Conservation (phyloP, 2,888 invertebrate genomes). For the Tetragonisca angustula region DNA sequence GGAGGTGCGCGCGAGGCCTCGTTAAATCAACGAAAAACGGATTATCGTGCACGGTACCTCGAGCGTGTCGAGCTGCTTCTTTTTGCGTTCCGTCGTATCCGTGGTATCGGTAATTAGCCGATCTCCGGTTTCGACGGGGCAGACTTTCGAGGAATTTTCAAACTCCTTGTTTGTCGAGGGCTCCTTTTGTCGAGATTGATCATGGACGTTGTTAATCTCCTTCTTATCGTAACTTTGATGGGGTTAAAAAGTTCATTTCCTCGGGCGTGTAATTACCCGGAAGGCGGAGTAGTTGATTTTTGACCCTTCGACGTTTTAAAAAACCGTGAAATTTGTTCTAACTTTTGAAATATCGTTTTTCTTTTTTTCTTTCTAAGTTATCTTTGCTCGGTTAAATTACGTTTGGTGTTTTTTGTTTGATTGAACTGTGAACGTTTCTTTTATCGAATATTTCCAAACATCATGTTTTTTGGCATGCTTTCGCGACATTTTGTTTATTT, state of each 20-base stretch:
- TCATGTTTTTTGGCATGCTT: too few relatives aligned
- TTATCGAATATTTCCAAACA: too few relatives aligned
- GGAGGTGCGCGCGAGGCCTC: slow-evolving; percentile 8
- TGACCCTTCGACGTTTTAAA: too few relatives aligned
- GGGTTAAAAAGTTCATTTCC: too few relatives aligned
- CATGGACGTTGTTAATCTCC: neutral
- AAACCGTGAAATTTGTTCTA: too few relatives aligned
- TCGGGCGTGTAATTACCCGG: neutral
- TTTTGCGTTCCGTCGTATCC: neutral
- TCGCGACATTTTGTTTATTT: too few relatives aligned
- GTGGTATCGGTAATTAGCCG: slow-evolving; percentile 20
- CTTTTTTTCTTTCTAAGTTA: too few relatives aligned
- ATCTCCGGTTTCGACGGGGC: neutral
- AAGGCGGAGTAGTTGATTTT: neutral
- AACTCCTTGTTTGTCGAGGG: neutral
- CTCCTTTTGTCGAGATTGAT: neutral
- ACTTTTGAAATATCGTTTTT: too few relatives aligned
- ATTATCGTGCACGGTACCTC: neutral
- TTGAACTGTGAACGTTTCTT: too few relatives aligned
- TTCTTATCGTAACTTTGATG: neutral
- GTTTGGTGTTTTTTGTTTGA: too few relatives aligned
- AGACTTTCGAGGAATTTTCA: neutral
- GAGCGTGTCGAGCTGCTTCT: neutral
- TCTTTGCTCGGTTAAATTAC: too few relatives aligned
- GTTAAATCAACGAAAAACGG: slow-evolving; percentile 22